Evolutionary conservation across 2,113 vertebrate genomes (phyloP), one percentile per base, ranked within the genome.

Genomic region (Tragelaphus buxtoni): DNA sequence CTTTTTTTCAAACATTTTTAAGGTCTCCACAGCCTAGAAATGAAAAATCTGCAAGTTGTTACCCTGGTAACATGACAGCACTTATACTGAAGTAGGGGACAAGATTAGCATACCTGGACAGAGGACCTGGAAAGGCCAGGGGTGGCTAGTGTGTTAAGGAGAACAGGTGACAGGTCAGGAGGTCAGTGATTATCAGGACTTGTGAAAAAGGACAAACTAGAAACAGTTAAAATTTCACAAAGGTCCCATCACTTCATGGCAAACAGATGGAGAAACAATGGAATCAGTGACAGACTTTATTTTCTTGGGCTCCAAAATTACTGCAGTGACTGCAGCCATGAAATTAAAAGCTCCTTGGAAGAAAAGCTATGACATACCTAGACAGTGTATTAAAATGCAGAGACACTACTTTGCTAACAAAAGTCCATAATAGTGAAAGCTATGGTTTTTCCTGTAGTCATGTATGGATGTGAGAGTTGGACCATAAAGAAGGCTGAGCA

Each of bases 1-100:
- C 93, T 99, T 99, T 98, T 99, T 99, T 98, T 99, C 99, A 98
- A 99, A 99, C 81, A 99, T 99, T 99, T 99, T 99, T 97, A 99
- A 98, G 3, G 99, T 99, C 94, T 99, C 99, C 79, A 99, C 98
- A 58, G 99, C 99, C 99, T 99, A 97, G 39, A 98, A 98, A 55
- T 60, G 93, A 97, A 98, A 95, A 81, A 95, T 26, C 60, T 97
- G 90, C 35, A 95, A 91, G 2, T 98, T 92, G 98, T 1, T 56
- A 92, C 45, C 79, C 91, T 1, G 90, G 63, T 92, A 94, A 90
- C 39, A 95, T 1, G 45, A 93, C 42, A 4, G 82, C 53, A 83
- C 0, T 92, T 1, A 32, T 58, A 56, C 58, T 88, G 58, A 77
- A 0, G 1, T 18, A 72, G 53, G 77, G 51, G 58, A 39, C 91